Conservation (phyloP, 2,113 vertebrate genomes). For the Tragelaphus scriptus region DNA sequence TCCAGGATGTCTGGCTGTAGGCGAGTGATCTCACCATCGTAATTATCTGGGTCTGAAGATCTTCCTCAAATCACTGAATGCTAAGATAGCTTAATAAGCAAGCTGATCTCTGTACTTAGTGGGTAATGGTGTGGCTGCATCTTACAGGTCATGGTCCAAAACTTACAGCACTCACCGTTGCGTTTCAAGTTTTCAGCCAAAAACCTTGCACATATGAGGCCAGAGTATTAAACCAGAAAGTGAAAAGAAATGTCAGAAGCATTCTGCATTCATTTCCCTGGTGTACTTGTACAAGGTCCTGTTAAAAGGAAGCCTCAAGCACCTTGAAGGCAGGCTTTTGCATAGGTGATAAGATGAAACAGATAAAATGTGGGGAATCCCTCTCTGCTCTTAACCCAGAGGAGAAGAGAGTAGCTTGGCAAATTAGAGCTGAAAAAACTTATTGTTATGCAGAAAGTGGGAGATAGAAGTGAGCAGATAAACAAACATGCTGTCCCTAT, state of each 20-base stretch:
- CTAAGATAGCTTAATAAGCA: not conserved
- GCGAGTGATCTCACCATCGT: too few species aligned
- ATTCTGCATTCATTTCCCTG: not conserved
- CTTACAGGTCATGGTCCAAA: not conserved
- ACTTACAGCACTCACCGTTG: not conserved
- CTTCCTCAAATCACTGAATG: not conserved
- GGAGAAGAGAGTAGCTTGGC: not conserved
- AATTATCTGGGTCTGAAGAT: not conserved
- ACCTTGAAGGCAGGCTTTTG: not conserved
- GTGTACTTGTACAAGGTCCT: not conserved
- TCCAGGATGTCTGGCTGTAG: too few species aligned
- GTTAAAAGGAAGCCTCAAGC: not conserved
- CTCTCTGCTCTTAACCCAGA: not conserved
- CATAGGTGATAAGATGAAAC: not conserved
- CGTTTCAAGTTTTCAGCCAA: not conserved
- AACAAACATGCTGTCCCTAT: not conserved
- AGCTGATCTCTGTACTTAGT: not conserved
- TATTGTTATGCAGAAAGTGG: not conserved
- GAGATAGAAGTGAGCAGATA: not conserved
- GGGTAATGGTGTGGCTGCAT: not conserved
- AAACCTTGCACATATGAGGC: not conserved
- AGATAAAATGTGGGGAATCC: not conserved
- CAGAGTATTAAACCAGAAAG: not conserved
- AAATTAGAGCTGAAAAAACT: not conserved
- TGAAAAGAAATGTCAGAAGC: not conserved